A percentile compares a stretch with the other conserved stretches of the same genome.
phyloP scores from a whole-genome alignment of 2,797 vertebrate genomes.

The Merluccius polli region DNA sequence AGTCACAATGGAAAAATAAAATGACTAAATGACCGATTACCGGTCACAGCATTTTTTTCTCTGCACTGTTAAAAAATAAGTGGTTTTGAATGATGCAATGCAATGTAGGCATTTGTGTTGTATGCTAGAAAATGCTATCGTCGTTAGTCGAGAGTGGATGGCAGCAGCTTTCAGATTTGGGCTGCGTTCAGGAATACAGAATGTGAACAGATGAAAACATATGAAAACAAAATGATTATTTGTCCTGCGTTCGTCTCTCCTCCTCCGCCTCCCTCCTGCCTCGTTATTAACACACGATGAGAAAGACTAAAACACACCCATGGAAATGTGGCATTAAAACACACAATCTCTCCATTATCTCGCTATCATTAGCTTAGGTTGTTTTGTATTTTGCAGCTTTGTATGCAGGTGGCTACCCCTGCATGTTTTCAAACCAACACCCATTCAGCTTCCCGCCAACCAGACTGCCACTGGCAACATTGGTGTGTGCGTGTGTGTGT shows the following conservation, averaged over 20 bases:
- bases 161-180: neutral
- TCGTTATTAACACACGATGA: too few species aligned
- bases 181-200: neutral
- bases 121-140: neutral
- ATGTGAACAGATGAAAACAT: neutral
- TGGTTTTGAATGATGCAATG: neutral
- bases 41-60: neutral
- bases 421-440: neutral
- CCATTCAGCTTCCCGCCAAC: neutral
- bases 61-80: neutral
- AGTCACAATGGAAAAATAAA: neutral
- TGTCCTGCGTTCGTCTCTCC: neutral
- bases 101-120: neutral
- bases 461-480: too few species aligned
- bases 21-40: neutral
- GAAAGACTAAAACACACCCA: too few species aligned
- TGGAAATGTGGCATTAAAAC: too few species aligned
- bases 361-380: too few species aligned
- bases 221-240: neutral
- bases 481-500: conserved; percentile 5
- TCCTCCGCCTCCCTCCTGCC: neutral
- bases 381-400: too few species aligned
- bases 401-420: too few species aligned
- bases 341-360: too few species aligned
- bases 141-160: neutral